These are phyloP conservation scores for Cardinalis cardinalis DNA, from an alignment of 2,113 vertebrate species.

Conservation along the genomic window DNA sequence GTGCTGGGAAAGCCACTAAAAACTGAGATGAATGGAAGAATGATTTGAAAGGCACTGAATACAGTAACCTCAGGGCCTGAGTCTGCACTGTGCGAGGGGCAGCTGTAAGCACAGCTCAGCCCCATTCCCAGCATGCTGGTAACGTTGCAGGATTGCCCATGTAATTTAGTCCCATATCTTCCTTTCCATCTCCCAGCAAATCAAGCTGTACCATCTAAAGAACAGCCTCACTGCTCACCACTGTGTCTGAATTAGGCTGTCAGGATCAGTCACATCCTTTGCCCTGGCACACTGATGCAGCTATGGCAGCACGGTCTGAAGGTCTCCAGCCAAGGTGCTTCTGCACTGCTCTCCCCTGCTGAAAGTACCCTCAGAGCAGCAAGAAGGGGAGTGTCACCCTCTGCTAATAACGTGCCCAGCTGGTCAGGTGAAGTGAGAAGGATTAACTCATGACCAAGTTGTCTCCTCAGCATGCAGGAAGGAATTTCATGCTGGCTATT, in stretches of 20 bases:
- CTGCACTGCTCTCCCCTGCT: not conserved
- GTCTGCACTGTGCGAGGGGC: not conserved
- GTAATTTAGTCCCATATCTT: not conserved
- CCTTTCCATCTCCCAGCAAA: not conserved
- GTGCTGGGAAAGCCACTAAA: slow-evolving; percentile 56
- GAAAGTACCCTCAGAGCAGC: not conserved
- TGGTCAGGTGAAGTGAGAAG: not conserved
- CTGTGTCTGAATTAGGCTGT: not conserved
- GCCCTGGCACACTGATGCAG: not conserved
- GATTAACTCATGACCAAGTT: not conserved
- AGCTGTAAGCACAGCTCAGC: not conserved
- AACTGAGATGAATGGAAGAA: not conserved
- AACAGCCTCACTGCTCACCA: not conserved
- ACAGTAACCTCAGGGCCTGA: not conserved
- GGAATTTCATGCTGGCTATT: not conserved
- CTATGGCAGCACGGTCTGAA: not conserved
- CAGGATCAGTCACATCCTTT: not conserved
- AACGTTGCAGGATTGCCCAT: not conserved
- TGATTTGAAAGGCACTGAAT: slow-evolving; percentile 1
- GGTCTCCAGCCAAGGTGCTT: not conserved
- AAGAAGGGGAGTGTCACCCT: not conserved
- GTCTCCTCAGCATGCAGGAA: not conserved
- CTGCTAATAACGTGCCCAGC: not conserved
- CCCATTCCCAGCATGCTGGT: not conserved
- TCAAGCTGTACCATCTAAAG: not conserved